Evolutionary conservation across 1,140 invertebrate genomes (phyloP), one percentile per base, ranked within the genome.

Genomic region (Aradophagus sp.): DNA sequence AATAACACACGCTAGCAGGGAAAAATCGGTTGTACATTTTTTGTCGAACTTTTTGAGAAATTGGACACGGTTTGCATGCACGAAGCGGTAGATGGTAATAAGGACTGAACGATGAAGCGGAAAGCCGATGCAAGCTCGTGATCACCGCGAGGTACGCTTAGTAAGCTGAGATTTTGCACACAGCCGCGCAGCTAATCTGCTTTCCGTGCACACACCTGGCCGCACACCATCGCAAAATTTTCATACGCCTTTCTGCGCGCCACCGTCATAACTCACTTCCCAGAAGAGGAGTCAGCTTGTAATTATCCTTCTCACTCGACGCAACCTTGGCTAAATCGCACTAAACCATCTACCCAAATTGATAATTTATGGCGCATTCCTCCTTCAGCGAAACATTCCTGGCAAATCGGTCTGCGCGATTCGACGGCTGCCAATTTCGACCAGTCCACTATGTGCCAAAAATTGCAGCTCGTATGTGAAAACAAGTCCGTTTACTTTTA

Each of bases 201-300:
- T 20, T 20, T 17, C 29, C 11, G 19, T 47, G 35, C 34, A 58
- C 19, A 47, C 16, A 52, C 26, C 7, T 15, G 7, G 1, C 5
- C 59, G 23, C 59, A 65, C 29, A 55, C 39, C 32, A 7, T 36
- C 31, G 10, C 23, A 32, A 19, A 36, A 70, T 63, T 63, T 70
- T 63, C 67, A 70, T 70, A 59, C 56, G 50, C 59, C 36, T 50
- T 65, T 39, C 26, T 50, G 4, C 35, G 44, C 55, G 55, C 13
- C 61, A 26, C 45, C 55, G 55, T 66, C 62, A 72, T 72, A 65
- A 72, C 61, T 72, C 68, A 72, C 42, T 72, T 66, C 68, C 66
- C 36, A 48, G 61, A 72, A 72, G 55, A 41, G 8, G 35, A 61
- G 47, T 71, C 15, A 61, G 62, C 62, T 66, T 73, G 56, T 67